Percentiles rank a stretch among this genome's conserved stretches.
Conservation (phyloP, 2,888 invertebrate genomes). For the Criorhina ranunculi region DNA sequence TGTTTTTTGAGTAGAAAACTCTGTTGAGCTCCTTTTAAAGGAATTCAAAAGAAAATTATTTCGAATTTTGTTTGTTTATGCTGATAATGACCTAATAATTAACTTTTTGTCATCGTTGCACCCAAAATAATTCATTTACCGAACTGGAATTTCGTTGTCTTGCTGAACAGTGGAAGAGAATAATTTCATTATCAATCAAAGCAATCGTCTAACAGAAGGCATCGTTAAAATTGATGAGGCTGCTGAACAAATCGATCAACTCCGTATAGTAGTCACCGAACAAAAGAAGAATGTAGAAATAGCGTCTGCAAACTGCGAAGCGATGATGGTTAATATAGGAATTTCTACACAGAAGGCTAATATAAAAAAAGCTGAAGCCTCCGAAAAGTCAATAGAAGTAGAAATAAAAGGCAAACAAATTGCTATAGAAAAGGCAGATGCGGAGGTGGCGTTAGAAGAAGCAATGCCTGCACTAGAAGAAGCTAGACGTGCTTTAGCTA, state of each 20-base stretch:
- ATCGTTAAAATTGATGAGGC: slow-evolving; percentile 91
- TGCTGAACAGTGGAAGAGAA: slow-evolving; percentile 83
- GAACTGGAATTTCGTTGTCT: too few relatives aligned
- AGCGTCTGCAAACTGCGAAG: slow-evolving; percentile 93
- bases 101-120: too few relatives aligned
- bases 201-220: slow-evolving; percentile 82
- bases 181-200: slow-evolving; percentile 81
- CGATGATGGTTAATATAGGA: slow-evolving; percentile 90
- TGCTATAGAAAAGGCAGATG: slow-evolving; percentile 92
- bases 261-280: slow-evolving; percentile 92
- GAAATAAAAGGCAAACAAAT: slow-evolving; percentile 93
- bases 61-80: too few relatives aligned
- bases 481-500: slow-evolving; percentile 91
- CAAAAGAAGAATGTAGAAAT: slow-evolving; percentile 93
- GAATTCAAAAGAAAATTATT: too few relatives aligned
- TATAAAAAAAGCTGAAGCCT: slow-evolving; percentile 92
- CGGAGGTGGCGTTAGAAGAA: slow-evolving; percentile 91
- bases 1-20: too few relatives aligned
- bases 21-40: too few relatives aligned
- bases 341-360: slow-evolving; percentile 89
- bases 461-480: slow-evolving; percentile 94
- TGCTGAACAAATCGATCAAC: slow-evolving; percentile 90
- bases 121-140: too few relatives aligned
- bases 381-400: slow-evolving; percentile 92
- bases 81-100: too few relatives aligned